Conservation (phyloP, 2,888 invertebrate genomes). For the Lumbricus terrestris region DNA sequence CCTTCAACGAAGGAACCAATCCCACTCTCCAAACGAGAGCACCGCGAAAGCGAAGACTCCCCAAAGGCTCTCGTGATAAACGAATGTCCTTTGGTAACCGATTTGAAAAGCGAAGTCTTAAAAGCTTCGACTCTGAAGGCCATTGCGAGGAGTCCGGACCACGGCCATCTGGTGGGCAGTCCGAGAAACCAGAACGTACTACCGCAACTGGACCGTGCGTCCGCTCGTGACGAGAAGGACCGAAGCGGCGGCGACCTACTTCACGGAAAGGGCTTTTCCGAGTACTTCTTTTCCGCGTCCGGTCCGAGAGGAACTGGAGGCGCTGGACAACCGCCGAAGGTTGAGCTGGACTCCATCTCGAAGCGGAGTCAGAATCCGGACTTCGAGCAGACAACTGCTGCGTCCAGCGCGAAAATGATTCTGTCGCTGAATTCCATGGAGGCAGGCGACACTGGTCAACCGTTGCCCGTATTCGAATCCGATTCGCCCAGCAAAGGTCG, state of each 20-base stretch:
- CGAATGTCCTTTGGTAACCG: not conserved
- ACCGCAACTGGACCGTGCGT: not conserved
- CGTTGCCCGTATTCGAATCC: not conserved
- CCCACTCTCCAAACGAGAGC: not conserved
- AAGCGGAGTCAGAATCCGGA: not conserved
- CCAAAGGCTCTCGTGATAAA: not conserved
- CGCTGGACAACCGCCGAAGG: not conserved
- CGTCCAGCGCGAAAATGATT: not conserved
- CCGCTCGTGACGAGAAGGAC: not conserved
- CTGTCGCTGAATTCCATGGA: not conserved
- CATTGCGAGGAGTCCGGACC: not conserved
- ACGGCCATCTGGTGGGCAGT: too few species aligned
- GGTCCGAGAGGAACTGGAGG: not conserved
- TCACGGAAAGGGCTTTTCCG: not conserved
- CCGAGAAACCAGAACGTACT: not conserved
- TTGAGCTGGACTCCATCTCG: not conserved
- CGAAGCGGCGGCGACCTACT: not conserved
- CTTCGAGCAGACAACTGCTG: not conserved
- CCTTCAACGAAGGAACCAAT: not conserved
- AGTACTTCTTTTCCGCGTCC: not conserved
- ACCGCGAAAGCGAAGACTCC: not conserved
- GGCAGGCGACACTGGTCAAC: not conserved
- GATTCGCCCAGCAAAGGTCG: not conserved
- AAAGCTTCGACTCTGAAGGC: not conserved
- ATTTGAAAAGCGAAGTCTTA: not conserved